Conservation (phyloP, 2,888 invertebrate species). For the Protodeltote pygarga region DNA sequence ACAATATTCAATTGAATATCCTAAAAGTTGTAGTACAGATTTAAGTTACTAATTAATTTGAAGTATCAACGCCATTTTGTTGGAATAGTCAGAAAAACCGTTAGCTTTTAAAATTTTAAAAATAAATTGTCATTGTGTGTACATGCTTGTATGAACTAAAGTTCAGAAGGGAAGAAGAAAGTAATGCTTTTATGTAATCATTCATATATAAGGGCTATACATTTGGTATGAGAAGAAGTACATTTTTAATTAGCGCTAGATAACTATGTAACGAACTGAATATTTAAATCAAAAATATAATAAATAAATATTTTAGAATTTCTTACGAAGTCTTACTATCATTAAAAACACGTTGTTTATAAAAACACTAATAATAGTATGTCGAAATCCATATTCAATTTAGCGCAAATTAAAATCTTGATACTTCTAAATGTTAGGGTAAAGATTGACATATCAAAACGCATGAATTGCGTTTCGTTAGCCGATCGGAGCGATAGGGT, state of each 20-base stretch:
- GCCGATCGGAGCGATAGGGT: constrained; percentile 68
- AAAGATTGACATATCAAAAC: constrained; percentile 72
- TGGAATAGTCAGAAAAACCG: no score
- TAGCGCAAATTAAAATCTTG: constrained; percentile 7
- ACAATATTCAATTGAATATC: no score
- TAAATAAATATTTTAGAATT: not conserved
- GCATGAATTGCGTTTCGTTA: constrained; percentile 51
- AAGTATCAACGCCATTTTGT: no score
- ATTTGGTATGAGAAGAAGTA: constrained; percentile 24
- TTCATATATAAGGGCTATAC: constrained; percentile 29
- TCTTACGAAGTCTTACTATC: not conserved
- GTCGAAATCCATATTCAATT: not conserved
- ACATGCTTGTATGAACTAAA: no score
- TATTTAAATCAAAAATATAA: not conserved
- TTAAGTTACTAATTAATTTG: no score
- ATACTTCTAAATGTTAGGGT: constrained; percentile 53
- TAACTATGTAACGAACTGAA: not conserved
- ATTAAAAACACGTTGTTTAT: not conserved
- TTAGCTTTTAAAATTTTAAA: no score
- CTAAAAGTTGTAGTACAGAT: no score
- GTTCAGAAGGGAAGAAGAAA: constrained; percentile 7
- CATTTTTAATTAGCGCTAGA: constrained; percentile 13
- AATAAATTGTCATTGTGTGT: no score
- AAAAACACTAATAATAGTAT: not conserved
- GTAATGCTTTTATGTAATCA: constrained; percentile 18